Evolutionary conservation across 1,140 invertebrate species (phyloP), one percentile per base, ranked within the genome.

Genomic region (Zaprionus tsacasi): DNA sequence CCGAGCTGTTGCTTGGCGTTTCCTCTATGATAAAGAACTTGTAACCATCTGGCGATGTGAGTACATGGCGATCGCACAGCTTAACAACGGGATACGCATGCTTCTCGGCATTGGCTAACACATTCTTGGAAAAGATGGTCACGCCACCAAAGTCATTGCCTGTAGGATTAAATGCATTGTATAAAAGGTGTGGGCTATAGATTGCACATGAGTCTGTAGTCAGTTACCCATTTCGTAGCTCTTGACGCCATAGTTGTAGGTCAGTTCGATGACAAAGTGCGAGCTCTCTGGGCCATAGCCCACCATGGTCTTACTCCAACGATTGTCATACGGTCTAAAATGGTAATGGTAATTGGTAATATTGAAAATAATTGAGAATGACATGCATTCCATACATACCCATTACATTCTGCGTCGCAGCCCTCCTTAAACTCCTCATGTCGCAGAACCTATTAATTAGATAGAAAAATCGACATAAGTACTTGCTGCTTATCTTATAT

Each of bases 221-320:
- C 15, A 45, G 7, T 78, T 71, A 92, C 92, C 95, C 73, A 94
- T 92, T 77, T 97, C 95, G 91, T 99, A 99, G 65, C 94, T 93
- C 76, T 95, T 95, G 21, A 99, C 95, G 21, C 97, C 98, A 94
- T 99, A 99, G 91, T 99, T 99, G 90, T 99, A 99, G 15, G 98
- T 99, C 6, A 99, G 93, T 93, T 99, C 99, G 36, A 99, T 94
- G 5, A 99, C 98, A 95, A 99, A 99, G 93, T 99, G 97, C 58
- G 95, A 94, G 85, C 98, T 97, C 93, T 99, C 99, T 8, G 96
- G 95, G 1, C 99, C 99, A 94, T 99, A 99, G 11, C 99, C 99
- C 55, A 99, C 95, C 99, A 99, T 99, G 0, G 99, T 99, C 94
- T 99, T 99, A 89, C 98, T 99, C 99, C 99, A 99, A 78, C 97